Evolutionary conservation across 2,797 vertebrate species (phyloP), one percentile per base, ranked within the genome.

Genomic region (Xenopus petersii): DNA sequence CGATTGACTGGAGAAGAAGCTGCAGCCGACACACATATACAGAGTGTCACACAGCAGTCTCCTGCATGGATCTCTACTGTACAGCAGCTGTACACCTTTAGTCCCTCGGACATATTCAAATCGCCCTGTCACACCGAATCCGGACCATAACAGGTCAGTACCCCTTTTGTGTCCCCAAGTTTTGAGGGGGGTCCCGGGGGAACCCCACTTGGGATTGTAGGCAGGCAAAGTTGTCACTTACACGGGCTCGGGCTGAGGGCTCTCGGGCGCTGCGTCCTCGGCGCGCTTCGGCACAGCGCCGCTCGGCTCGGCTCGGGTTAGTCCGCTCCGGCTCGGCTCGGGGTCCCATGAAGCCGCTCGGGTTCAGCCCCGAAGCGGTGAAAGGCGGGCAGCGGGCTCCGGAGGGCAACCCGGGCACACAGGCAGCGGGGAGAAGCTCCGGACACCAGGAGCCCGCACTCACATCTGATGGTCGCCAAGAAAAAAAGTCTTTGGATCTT

Each of bases 401-500:
- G 84, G 83, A 93, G 94, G 92, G 94, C 93, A 93, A 93, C 67
- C 54, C 67, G 67, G 54, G 49, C 51, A 55, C 30, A 56, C 15
- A 93, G 92, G 91, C 92, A 24, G 92, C 90, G 92, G 91, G 88
- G 93, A 92, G 92, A 90, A 89, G 92, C 92, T 93, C 92, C 91
- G 93, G 94, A 94, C 93, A 93, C 93, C 93, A 94, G 94, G 94
- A 96, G 94, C 94, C 94, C 94, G 95, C 95, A 95, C 94, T 96
- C 95, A 95, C 95, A 97, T 96, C 96, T 97, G 95, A 94, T 96
- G 95, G 96, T 96, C 96, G 95, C 95, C 95, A 94, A 94, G 94
- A 78, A 78, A 96, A 93, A 97, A 98, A 97, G 94, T 98, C 95
- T 97, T 97, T 96, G 95, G 96, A 97, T 96, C 96, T 98, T 98